Conservation (phyloP, 30 jellyfish, hydroid and myxozoan species). For the Sanderia malayensis region DNA sequence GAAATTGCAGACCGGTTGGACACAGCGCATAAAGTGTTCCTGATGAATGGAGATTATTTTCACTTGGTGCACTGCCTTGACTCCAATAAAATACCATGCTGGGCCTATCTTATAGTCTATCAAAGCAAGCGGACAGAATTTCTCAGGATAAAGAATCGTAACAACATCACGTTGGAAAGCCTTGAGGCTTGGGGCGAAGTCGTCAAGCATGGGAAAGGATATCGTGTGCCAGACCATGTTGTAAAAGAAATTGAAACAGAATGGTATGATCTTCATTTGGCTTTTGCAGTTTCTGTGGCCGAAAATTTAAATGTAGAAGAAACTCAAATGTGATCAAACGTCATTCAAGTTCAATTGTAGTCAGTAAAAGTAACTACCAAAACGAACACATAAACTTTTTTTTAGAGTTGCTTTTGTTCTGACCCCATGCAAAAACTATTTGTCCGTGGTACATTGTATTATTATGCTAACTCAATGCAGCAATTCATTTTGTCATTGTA, state of each 20-base stretch:
- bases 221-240: slow-evolving; percentile 17
- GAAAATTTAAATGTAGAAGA: not conserved
- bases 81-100: slow-evolving; percentile 15
- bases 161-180: too few relatives aligned
- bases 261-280: slow-evolving; percentile 18
- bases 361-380: too few relatives aligned
- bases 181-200: slow-evolving; percentile 30
- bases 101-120: slow-evolving; percentile 31
- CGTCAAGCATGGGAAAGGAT: slow-evolving; percentile 22
- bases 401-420: too few relatives aligned
- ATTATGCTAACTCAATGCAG: too few relatives aligned
- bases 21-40: slow-evolving; percentile 13
- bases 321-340: too few relatives aligned
- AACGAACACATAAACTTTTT: too few relatives aligned
- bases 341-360: too few relatives aligned
- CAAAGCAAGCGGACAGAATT: too few relatives aligned
- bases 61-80: not conserved
- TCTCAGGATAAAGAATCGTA: too few relatives aligned
- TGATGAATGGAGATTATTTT: slow-evolving; percentile 25
- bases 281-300: not conserved
- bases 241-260: slow-evolving; percentile 21
- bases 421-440: too few relatives aligned
- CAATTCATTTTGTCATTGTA: too few relatives aligned
- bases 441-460: too few relatives aligned
- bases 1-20: slow-evolving; percentile 35